Evolutionary conservation across 2,888 invertebrate genomes (phyloP).

Genomic region (Tinea trinotella): DNA sequence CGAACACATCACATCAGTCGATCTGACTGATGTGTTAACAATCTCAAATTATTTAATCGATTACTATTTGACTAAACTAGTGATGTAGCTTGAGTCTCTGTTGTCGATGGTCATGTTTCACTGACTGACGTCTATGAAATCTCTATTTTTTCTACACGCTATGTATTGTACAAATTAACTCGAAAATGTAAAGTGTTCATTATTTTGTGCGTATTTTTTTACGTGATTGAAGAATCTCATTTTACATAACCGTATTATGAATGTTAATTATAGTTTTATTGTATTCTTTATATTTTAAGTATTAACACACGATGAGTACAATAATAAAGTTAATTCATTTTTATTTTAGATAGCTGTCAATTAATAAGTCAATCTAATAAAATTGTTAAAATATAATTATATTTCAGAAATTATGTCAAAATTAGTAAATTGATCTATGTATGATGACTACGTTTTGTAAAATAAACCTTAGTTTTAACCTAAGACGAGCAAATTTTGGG

Average conservation of each 20-base stretch:
- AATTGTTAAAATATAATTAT: not conserved
- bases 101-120: conserved; percentile 67
- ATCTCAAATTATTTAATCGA: not conserved
- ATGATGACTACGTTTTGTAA: too few relatives aligned
- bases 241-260: not conserved
- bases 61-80: not conserved
- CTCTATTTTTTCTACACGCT: conserved; percentile 72
- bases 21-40: not conserved
- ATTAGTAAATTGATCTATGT: too few relatives aligned
- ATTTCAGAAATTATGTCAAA: conserved; percentile 8
- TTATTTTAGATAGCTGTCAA: conserved; percentile 55
- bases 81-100: not conserved
- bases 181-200: conserved; percentile 65
- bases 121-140: conserved; percentile 68
- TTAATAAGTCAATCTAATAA: conserved; percentile 56
- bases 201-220: conserved; percentile 31
- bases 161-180: conserved; percentile 68
- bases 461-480: too few relatives aligned
- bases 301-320: conserved; percentile 25
- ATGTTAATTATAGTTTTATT: conserved; percentile 18
- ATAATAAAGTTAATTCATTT: conserved; percentile 24
- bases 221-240: conserved; percentile 12
- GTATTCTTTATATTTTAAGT: conserved; percentile 20
- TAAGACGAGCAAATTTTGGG: too few relatives aligned
- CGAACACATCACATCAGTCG: too few relatives aligned